Evolutionary conservation across 2,797 vertebrate species (phyloP).

Genomic region (Arvicola amphibius): DNA sequence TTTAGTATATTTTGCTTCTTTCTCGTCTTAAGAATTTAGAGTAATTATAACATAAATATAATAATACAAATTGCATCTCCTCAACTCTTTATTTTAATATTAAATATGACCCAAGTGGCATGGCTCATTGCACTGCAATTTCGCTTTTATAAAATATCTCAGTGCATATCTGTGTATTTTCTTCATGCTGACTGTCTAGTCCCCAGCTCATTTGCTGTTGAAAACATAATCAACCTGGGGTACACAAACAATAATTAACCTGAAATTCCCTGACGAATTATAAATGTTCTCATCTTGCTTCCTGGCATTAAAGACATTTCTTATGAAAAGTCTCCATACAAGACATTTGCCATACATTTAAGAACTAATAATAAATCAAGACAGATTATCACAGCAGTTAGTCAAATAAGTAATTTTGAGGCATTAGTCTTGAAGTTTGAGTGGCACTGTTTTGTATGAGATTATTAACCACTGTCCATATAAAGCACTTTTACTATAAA

Average conservation of each 20-base stretch:
- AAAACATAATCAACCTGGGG: constrained; percentile 38
- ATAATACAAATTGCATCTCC: neutral
- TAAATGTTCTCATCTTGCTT: neutral
- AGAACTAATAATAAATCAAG: constrained; percentile 1
- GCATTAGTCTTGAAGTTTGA: neutral
- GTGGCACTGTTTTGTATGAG: neutral
- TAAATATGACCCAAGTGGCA: neutral
- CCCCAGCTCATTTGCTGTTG: constrained; percentile 6
- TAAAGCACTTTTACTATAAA: constrained; percentile 15
- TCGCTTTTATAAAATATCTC: neutral
- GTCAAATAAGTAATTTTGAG: constrained; percentile 51
- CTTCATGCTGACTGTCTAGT: neutral
- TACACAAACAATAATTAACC: constrained; percentile 22
- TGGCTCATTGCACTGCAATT: neutral
- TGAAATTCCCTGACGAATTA: constrained; percentile 39
- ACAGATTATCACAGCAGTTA: constrained; percentile 58
- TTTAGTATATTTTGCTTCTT: neutral
- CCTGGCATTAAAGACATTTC: constrained; percentile 38
- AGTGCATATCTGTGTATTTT: neutral
- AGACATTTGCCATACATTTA: constrained; percentile 53
- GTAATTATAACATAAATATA: neutral
- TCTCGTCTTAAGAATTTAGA: neutral
- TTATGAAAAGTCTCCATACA: constrained; percentile 34
- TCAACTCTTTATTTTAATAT: neutral
- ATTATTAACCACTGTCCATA: neutral